These are phyloP conservation scores for Cerastis rubricosa DNA, from an alignment of 2,888 invertebrate genomes.

Conservation along the genomic window DNA sequence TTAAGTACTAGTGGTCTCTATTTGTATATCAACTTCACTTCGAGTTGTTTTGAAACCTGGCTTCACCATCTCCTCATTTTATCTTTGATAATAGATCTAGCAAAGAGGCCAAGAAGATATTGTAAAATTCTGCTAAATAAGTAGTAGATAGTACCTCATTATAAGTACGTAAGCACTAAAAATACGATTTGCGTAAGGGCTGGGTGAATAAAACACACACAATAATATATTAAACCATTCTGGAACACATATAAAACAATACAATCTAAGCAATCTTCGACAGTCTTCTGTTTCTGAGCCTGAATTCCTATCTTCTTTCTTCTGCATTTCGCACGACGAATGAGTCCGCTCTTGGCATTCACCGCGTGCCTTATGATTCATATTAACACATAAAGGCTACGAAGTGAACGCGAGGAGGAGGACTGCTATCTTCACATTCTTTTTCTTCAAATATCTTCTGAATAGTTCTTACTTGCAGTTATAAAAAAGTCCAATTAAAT, in stretches of 20 bases:
- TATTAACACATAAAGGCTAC: conserved; percentile 96
- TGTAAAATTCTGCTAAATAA: background rate
- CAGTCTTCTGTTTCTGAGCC: background rate
- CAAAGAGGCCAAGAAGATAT: background rate
- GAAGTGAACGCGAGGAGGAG: conserved; percentile 98
- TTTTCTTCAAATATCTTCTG: conserved; percentile 43
- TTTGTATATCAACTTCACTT: background rate
- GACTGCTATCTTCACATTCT: conserved; percentile 83
- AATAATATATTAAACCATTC: background rate
- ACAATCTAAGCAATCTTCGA: conserved; percentile 1
- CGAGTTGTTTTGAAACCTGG: background rate
- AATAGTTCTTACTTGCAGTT: conserved; percentile 22
- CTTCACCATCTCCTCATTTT: background rate
- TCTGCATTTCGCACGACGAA: conserved; percentile 67
- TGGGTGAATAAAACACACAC: background rate
- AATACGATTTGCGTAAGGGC: background rate
- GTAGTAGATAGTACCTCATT: background rate
- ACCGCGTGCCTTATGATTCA: conserved; percentile 99
- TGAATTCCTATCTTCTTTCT: conserved; percentile 25
- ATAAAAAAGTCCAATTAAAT: background rate
- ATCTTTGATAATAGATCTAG: too few relatives aligned
- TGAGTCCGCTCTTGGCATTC: conserved; percentile 99
- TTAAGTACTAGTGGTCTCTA: background rate
- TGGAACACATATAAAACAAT: background rate
- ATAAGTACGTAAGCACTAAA: background rate